Base-by-base conservation (phyloP, 2,888 invertebrate species). In the Yponomeuta plumbellus region DNA sequence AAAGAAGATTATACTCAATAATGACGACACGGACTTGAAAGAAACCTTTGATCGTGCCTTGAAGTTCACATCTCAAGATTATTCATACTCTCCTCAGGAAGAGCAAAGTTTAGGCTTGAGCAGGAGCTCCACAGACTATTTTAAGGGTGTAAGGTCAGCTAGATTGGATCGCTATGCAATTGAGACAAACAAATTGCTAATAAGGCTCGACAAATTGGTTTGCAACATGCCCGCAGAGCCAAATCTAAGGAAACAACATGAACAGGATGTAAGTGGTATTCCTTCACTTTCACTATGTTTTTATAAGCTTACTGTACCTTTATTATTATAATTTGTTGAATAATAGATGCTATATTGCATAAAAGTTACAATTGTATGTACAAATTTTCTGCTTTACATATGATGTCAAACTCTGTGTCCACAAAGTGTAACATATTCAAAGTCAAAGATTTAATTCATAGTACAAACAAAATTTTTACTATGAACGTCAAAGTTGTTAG, bases 161-260 rank as follows among this genome's bases (percentile, higher is more conserved):
- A 80, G 91, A 66, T 90, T 98, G 68, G 98, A 99, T 85, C 94
- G 97, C 74, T 96, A 96, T 80, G 97, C 98, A 0, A 95, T 97
- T 11, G 98, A 99, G 88, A 99, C 98, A 1, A 99, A 99, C 83
- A 98, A 98, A 84, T 88, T 99, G 67, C 93, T 99, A 65, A 98
- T 99, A 79, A 93, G 99, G 72, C 90, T 99, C 73, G 98, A 98
- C 84, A 97, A 98, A 81, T 91, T 99, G 68, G 92, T 99, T 52
- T 93, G 94, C 73, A 95, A 97, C 80, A 93, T 96, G 84, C 96
- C 98, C 6, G 84, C 88, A 71, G 95, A 95, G 75, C 93, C 94
- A 17, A 91, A 93, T 66, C 94, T 94, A 77, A 92, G 96, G 71
- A 96, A 96, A 87, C 94, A 95, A 76, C 92, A 94, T 81, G 95